Evolutionary conservation across 2,113 vertebrate genomes (phyloP), one percentile per base, ranked within the genome.

Genomic region (Podarcis cretensis): DNA sequence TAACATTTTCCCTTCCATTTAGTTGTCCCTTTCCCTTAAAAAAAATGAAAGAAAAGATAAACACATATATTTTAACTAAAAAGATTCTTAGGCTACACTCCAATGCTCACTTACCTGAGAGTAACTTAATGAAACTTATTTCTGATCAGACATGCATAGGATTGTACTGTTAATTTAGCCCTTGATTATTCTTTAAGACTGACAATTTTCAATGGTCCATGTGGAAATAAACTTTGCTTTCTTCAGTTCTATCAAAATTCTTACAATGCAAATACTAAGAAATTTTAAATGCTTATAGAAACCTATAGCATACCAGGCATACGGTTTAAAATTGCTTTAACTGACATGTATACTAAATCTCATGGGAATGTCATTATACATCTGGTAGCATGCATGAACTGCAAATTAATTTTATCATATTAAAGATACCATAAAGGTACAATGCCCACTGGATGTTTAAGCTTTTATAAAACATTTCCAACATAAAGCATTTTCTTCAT

Each of bases 1-100:
- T 93, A 92, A 90, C 86, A 91, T 91, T 95, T 89, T 91, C 91
- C 73, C 91, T 81, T 88, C 69, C 87, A 91, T 87, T 90, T 78
- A 69, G 1, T 23, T 1, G 83, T 86, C 78, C 68, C 20, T 89
- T 57, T 81, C 81, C 68, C 27, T 66, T 48, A 77, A 48, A 9
- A 65, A 59, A 73, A 1, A 7, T 5, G 89, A 32, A 57, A 1
- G 14, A 2, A 90, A 86, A 14, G 20, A 82, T 68, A 77, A 81
- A 86, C n/a, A 32, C 43, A 48, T 16, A n/a, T 43, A 79, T 21
- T 84, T 6, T 80, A 27, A 83, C 37, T 3, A 89, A 87, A 0
- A 25, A 27, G 21, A 8, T 0, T 80, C n/a, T 84, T 89, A 0
- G 73, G n/a, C 13, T 35, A 6, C 73, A 74, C 14, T 35, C 5